These are phyloP conservation scores for Synchiropus splendidus DNA, from an alignment of 2,113 vertebrate genomes.

Conservation along the genomic window DNA sequence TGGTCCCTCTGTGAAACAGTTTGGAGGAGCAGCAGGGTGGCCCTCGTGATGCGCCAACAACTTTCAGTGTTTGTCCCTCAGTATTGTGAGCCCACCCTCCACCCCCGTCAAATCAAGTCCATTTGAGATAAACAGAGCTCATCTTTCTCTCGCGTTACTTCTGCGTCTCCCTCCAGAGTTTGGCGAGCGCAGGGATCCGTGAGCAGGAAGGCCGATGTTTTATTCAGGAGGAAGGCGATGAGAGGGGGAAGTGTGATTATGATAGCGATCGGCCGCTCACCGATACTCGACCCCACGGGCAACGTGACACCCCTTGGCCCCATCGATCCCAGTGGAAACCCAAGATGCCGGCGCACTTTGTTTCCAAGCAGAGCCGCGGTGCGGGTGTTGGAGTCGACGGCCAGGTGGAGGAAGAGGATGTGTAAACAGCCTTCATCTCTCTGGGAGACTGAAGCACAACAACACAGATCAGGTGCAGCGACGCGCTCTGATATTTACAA, in stretches of 20 bases:
- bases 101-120: too few relatives aligned
- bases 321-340: slow-evolving; percentile 58
- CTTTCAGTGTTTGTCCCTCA: too few relatives aligned
- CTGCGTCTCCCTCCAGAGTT: slow-evolving; percentile 41
- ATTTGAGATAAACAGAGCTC: too few relatives aligned
- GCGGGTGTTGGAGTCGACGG: slow-evolving; percentile 32
- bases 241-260: slow-evolving; percentile 70
- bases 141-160: too few relatives aligned
- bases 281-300: slow-evolving; percentile 59
- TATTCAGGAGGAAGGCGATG: slow-evolving; percentile 67
- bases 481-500: too few relatives aligned
- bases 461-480: too few relatives aligned
- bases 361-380: slow-evolving; percentile 56
- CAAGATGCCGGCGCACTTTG: slow-evolving; percentile 47
- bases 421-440: slow-evolving; percentile 28
- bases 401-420: slow-evolving; percentile 5
- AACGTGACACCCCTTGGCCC: slow-evolving; percentile 54
- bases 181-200: slow-evolving; percentile 20
- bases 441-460: slow-evolving; percentile 25
- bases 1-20: too few relatives aligned
- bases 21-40: too few relatives aligned
- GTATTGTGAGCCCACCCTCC: too few relatives aligned
- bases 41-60: too few relatives aligned
- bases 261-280: slow-evolving; percentile 65
- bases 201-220: slow-evolving; percentile 65